Evolutionary conservation across 2,797 vertebrate genomes (phyloP).

Genomic region (Mormyrus proboscirostris): DNA sequence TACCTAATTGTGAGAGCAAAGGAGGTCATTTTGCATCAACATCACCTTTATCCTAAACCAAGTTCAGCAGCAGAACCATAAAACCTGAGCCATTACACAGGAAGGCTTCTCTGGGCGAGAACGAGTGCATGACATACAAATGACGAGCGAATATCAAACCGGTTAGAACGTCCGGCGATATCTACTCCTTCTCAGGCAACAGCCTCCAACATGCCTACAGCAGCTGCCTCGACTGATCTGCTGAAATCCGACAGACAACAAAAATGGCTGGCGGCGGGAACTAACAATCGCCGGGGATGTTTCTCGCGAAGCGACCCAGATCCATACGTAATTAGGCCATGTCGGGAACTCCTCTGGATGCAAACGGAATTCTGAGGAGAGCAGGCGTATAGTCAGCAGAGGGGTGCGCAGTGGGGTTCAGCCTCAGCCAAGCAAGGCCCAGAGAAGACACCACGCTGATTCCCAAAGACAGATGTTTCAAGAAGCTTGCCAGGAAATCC

Average conservation of each 20-base stretch:
- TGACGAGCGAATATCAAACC: not conserved
- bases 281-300: not conserved
- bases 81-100: not conserved
- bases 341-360: not conserved
- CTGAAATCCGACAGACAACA: not conserved
- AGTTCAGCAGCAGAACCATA: not conserved
- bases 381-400: not conserved
- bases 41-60: not conserved
- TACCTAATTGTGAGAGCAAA: not conserved
- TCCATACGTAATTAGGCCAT: slow-evolving; percentile 2
- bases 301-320: not conserved
- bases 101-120: not conserved
- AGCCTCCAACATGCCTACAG: not conserved
- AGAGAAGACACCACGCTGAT: not conserved
- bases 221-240: not conserved
- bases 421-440: not conserved
- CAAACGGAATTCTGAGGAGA: not conserved
- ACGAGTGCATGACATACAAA: not conserved
- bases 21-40: not conserved
- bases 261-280: not conserved
- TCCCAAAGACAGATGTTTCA: not conserved
- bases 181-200: not conserved
- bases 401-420: not conserved
- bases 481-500: not conserved
- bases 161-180: not conserved